Conservation (phyloP, 2,113 vertebrate genomes). For the Pygoscelis antarcticus region DNA sequence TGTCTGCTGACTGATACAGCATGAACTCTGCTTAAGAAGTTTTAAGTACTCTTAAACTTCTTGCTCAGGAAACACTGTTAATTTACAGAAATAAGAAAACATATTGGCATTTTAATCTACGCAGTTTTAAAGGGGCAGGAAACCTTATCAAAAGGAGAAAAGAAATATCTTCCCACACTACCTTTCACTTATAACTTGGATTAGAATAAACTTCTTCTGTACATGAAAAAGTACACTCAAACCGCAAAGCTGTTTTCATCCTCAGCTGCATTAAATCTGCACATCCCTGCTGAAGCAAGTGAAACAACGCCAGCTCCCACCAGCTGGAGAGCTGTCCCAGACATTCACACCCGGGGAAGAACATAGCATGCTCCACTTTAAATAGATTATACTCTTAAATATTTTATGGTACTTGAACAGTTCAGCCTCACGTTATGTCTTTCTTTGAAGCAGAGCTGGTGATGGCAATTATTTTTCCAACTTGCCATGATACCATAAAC, state of each 20-base stretch:
- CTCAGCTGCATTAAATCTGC: slow-evolving; percentile 2
- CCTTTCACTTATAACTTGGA: neutral
- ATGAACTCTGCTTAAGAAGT: neutral
- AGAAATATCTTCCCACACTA: neutral
- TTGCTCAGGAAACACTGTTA: neutral
- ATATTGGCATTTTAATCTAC: neutral
- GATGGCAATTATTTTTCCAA: neutral
- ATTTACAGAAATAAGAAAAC: neutral
- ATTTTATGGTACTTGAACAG: neutral
- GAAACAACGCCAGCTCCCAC: neutral
- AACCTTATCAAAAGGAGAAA: neutral
- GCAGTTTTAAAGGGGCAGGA: neutral
- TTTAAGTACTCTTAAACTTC: neutral
- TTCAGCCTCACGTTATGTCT: neutral
- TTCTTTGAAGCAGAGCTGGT: neutral
- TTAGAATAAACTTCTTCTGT: neutral
- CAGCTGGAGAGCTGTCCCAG: slow-evolving; percentile 53
- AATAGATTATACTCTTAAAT: neutral
- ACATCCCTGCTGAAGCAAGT: neutral
- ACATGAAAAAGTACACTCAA: neutral
- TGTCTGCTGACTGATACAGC: neutral
- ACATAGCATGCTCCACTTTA: neutral
- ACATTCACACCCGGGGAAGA: neutral
- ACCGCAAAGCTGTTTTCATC: neutral
- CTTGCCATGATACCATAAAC: neutral